These are phyloP conservation scores for Clytia hemisphaerica DNA, from an alignment of 30 jellyfish, hydroid and myxozoan genomes.

Conservation along the genomic window DNA sequence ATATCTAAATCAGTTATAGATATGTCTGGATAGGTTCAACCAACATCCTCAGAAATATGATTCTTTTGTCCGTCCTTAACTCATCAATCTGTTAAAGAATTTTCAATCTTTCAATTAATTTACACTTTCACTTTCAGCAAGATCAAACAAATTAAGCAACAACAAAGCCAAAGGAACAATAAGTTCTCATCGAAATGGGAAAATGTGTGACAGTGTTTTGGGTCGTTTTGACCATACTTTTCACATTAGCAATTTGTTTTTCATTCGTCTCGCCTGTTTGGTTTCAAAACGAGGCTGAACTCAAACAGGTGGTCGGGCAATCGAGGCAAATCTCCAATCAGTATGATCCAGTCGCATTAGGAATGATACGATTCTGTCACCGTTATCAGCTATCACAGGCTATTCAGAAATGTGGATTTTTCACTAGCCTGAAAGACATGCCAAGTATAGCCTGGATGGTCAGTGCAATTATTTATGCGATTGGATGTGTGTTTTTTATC, in stretches of 20 bases:
- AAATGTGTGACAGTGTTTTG: conserved; percentile 58
- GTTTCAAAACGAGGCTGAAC: conserved; percentile 54
- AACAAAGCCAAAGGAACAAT: no score
- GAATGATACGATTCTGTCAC: conserved; percentile 68
- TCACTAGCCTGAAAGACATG: conserved; percentile 44
- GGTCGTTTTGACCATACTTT: conserved; percentile 42
- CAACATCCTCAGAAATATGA: no score
- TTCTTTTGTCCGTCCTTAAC: no score
- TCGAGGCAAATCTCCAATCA: neutral
- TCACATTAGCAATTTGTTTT: conserved; percentile 48
- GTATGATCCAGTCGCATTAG: conserved; percentile 42
- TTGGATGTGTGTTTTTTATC: conserved; percentile 51
- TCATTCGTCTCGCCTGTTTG: conserved; percentile 78
- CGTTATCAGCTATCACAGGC: conserved; percentile 36
- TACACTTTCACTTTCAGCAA: no score
- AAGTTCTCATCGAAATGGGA: no score
- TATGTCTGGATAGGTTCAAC: no score
- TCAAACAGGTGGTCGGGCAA: conserved; percentile 6
- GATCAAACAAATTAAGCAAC: no score
- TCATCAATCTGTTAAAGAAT: no score
- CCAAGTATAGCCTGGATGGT: conserved; percentile 83
- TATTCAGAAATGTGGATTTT: conserved; percentile 50
- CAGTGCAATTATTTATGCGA: conserved; percentile 58
- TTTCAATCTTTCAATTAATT: no score
- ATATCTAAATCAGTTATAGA: no score